Percentiles rank a stretch among this genome's conserved stretches.
These are phyloP conservation scores for Brachyhypopomus gauderio DNA, from an alignment of 2,113 vertebrate species.

Conservation along the genomic window DNA sequence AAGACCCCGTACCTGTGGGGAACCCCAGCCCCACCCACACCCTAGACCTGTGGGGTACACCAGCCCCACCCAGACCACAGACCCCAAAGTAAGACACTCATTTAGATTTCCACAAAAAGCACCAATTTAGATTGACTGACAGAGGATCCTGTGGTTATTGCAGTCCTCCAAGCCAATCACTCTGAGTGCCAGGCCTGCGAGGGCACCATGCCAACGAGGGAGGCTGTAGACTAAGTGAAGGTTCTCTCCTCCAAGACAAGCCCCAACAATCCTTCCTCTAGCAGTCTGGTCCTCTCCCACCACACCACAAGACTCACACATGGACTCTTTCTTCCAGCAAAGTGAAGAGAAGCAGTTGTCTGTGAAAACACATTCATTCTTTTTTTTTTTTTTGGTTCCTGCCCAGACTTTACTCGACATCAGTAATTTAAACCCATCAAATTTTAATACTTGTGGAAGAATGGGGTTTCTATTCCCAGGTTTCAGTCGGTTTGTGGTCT, in stretches of 20 bases:
- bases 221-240: background rate
- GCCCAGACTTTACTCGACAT: background rate
- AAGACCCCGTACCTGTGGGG: too few relatives aligned
- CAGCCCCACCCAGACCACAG: too few relatives aligned
- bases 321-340: background rate
- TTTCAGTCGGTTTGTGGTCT: conserved; percentile 16
- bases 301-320: background rate
- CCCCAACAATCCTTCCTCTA: background rate
- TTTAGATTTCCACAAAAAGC: too few relatives aligned
- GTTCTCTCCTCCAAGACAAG: background rate
- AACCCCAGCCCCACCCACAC: too few relatives aligned
- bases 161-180: too few relatives aligned
- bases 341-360: conserved; percentile 7
- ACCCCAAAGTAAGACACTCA: too few relatives aligned
- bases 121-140: too few relatives aligned
- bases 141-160: too few relatives aligned
- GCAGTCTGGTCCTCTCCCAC: background rate
- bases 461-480: conserved; percentile 10
- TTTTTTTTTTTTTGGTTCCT: background rate
- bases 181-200: background rate
- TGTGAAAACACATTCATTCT: background rate
- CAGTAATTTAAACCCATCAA: background rate
- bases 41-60: too few relatives aligned
- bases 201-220: background rate
- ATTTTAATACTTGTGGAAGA: too few relatives aligned